phyloP scores from a whole-genome alignment of 2,888 invertebrate genomes.

The Ptycholaimellus sp. region DNA sequence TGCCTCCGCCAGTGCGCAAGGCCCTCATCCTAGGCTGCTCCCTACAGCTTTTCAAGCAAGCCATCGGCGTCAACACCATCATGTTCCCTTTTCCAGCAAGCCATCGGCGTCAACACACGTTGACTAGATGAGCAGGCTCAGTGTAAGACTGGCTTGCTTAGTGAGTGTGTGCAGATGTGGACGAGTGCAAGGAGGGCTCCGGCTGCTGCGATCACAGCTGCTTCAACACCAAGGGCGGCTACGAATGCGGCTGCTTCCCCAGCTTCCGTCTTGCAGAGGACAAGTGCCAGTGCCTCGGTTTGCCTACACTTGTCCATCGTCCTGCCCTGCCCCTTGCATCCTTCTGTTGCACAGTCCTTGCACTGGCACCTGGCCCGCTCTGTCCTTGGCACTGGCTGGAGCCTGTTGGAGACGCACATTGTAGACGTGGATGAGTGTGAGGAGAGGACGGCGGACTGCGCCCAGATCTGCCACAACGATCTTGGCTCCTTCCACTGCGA shows the following conservation, averaged over 20 bases:
- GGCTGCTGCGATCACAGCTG: slow-evolving; percentile 52
- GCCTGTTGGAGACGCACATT: neutral
- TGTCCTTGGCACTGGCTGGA: neutral
- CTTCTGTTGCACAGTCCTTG: no score
- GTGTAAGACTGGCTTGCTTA: neutral
- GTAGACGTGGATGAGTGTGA: slow-evolving; percentile 37
- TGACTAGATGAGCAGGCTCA: neutral
- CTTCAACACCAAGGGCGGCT: slow-evolving; percentile 57
- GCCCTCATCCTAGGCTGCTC: no score
- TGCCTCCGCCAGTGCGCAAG: no score
- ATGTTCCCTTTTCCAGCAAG: no score
- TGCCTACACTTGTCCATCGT: neutral
- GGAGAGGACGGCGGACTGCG: slow-evolving; percentile 39
- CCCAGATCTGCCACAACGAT: slow-evolving; percentile 40
- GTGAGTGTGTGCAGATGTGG: slow-evolving; percentile 44
- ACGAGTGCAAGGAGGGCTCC: slow-evolving; percentile 46
- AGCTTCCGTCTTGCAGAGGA: slow-evolving; percentile 43
- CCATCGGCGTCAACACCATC: no score
- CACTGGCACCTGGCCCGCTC: no score
- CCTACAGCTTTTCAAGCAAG: no score
- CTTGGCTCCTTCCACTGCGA: slow-evolving; percentile 33
- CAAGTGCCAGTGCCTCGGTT: slow-evolving; percentile 45
- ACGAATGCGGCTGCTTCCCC: slow-evolving; percentile 51
- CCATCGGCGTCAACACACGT: no score
- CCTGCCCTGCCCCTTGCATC: no score